phyloP scores from a whole-genome alignment of 2,797 vertebrate species.

The Betta splendens region DNA sequence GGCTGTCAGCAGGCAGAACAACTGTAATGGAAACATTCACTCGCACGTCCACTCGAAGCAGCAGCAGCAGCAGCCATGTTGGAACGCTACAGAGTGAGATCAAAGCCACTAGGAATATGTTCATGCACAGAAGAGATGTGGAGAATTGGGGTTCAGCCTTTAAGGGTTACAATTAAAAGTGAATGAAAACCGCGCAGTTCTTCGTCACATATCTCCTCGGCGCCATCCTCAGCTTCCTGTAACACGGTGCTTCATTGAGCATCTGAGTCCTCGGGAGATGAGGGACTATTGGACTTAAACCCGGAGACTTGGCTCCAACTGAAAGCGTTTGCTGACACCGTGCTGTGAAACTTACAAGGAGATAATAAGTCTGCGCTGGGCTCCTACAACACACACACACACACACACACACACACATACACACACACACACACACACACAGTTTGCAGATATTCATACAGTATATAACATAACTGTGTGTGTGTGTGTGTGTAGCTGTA shows the following conservation, averaged over 20 bases:
- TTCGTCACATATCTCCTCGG: too few species aligned
- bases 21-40: slow-evolving; percentile 48
- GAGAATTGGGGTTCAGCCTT: too few species aligned
- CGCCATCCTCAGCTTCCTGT: too few species aligned
- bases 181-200: too few species aligned
- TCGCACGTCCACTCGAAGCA: slow-evolving; percentile 35
- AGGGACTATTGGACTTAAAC: too few species aligned
- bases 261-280: too few species aligned
- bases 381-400: too few species aligned
- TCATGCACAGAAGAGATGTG: too few species aligned
- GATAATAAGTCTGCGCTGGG: not conserved
- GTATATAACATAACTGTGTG: not conserved
- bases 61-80: slow-evolving; percentile 57
- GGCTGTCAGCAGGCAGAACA: slow-evolving; percentile 49
- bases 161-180: too few species aligned
- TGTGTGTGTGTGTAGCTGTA: slow-evolving; percentile 16
- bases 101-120: slow-evolving; percentile 51
- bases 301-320: too few species aligned
- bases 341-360: not conserved
- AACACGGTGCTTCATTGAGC: too few species aligned
- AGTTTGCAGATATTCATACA: not conserved
- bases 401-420: too few species aligned
- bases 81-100: slow-evolving; percentile 48
- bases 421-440: not conserved
- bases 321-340: not conserved